These are phyloP conservation scores for Eonycteris spelaea DNA, from an alignment of 2,113 vertebrate genomes.

Conservation along the genomic window DNA sequence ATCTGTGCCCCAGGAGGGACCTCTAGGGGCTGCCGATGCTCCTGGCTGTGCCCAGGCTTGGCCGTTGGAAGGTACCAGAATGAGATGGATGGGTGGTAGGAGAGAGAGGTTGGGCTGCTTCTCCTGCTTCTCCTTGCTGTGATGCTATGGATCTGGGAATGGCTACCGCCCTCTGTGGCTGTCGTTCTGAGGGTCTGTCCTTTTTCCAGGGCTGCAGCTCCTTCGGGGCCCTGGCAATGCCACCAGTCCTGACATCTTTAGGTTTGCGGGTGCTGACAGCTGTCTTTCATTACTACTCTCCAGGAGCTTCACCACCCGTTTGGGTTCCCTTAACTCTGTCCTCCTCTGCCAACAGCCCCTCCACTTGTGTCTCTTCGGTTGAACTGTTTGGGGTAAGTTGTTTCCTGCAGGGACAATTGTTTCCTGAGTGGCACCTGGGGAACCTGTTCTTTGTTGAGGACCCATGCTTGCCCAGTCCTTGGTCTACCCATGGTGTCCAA, in stretches of 20 bases:
- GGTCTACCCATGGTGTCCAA: not conserved
- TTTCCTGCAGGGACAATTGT: not conserved
- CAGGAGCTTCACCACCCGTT: not conserved
- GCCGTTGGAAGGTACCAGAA: not conserved
- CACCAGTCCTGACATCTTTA: not conserved
- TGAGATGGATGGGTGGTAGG: not conserved
- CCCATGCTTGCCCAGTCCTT: not conserved
- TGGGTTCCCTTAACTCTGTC: not conserved
- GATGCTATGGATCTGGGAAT: not conserved
- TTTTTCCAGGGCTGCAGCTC: not conserved
- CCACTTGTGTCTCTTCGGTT: not conserved
- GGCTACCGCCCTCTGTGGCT: not conserved
- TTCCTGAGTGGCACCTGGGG: too few relatives aligned
- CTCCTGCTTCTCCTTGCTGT: not conserved
- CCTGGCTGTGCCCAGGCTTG: not conserved
- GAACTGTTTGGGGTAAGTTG: not conserved
- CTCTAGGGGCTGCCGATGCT: not conserved
- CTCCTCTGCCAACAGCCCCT: not conserved
- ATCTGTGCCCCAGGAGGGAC: not conserved
- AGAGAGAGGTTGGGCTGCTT: too few relatives aligned
- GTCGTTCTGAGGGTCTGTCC: accelerated
- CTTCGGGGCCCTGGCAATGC: not conserved
- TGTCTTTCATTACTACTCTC: not conserved
- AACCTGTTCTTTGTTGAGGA: not conserved
- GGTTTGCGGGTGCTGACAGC: not conserved